Percentiles rank a stretch among this genome's conserved stretches.
These are phyloP conservation scores for Argentina silus DNA, from an alignment of 2,797 vertebrate species.

Conservation along the genomic window DNA sequence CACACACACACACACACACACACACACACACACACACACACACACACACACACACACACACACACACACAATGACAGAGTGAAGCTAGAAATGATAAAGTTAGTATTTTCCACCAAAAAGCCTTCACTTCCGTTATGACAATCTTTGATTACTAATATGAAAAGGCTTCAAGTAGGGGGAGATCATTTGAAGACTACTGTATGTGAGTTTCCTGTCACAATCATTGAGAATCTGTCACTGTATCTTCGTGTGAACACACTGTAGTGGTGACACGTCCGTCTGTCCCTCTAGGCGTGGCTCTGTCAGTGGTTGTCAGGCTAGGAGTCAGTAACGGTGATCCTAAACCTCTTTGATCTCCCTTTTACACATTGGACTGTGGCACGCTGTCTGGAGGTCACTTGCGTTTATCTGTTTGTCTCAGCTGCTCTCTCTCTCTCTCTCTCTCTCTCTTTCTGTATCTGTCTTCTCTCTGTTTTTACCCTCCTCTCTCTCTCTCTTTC, in stretches of 20 bases:
- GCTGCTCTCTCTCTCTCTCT: background rate
- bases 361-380: constrained; percentile 30
- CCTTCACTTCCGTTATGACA: too few species aligned
- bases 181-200: background rate
- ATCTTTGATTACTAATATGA: too few species aligned
- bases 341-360: constrained; percentile 34
- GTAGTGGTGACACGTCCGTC: background rate
- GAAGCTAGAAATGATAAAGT: too few species aligned
- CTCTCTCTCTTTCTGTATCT: background rate
- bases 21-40: too few species aligned
- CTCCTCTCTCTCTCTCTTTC: background rate
- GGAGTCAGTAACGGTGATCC: constrained; percentile 30
- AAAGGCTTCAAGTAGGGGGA: too few species aligned
- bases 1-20: too few species aligned
- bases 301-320: constrained; percentile 34
- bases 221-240: background rate
- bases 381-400: constrained; percentile 30
- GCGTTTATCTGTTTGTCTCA: background rate
- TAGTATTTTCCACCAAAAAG: too few species aligned
- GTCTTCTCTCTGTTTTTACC: background rate
- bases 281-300: constrained; percentile 23
- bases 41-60: too few species aligned
- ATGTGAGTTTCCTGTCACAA: background rate
- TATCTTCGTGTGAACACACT: constrained; percentile 17
- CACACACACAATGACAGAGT: too few species aligned